Evolutionary conservation across 2,113 vertebrate genomes (phyloP).

Genomic region (Silurus glanis): DNA sequence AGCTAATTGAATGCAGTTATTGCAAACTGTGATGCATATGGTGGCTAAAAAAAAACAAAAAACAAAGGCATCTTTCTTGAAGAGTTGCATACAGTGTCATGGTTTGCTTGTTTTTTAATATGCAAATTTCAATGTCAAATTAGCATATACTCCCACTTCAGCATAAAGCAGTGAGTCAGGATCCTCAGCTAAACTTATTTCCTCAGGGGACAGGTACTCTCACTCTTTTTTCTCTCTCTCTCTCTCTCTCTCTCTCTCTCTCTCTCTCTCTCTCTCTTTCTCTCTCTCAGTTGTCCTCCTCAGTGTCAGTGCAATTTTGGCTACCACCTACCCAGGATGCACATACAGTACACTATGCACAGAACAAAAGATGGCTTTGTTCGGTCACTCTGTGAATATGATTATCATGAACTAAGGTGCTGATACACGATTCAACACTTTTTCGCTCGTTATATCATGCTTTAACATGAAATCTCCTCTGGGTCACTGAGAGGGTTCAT

Average conservation of each 20-base stretch:
- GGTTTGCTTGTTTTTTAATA: constrained; percentile 25
- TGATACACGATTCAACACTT: neutral
- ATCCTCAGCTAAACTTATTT: neutral
- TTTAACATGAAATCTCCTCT: neutral
- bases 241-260: neutral
- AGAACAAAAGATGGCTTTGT: neutral
- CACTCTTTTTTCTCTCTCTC: neutral
- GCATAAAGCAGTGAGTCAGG: constrained; percentile 18
- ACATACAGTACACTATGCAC: neutral
- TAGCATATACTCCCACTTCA: constrained; percentile 12
- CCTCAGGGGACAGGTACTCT: constrained; percentile 12
- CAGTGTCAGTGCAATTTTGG: constrained; percentile 12
- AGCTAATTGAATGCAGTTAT: neutral
- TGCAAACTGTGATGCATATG: neutral
- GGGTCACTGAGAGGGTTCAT: constrained; percentile 2
- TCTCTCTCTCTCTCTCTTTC: neutral
- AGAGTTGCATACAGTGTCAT: neutral
- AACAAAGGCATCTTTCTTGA: neutral
- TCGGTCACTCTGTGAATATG: neutral
- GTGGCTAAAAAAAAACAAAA: neutral
- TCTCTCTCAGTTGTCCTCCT: neutral
- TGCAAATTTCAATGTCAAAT: constrained; percentile 42
- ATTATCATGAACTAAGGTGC: neutral
- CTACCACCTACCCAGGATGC: constrained; percentile 25
- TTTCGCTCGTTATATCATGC: neutral